A percentile compares a stretch with the other conserved stretches of the same genome.
phyloP scores from a whole-genome alignment of 2,888 invertebrate species.

The Zygothrica quintamaculata region DNA sequence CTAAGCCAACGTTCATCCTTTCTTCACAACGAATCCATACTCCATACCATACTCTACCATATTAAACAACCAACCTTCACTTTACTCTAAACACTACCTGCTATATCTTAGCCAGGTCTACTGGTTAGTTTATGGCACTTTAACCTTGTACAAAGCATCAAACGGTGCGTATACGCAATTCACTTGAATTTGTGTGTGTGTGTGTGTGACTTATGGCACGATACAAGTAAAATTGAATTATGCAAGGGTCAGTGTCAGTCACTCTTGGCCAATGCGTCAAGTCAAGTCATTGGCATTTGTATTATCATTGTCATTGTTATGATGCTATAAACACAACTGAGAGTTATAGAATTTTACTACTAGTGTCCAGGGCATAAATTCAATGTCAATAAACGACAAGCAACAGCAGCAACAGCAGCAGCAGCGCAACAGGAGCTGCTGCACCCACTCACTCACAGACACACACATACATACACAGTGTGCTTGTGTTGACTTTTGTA shows the following conservation, averaged over 20 bases:
- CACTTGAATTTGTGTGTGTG: conserved; percentile 38
- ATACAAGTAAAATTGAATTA: conserved; percentile 59
- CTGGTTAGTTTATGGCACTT: conserved; percentile 29
- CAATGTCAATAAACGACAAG: conserved; percentile 69
- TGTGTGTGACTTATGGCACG: conserved; percentile 22
- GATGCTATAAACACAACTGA: conserved; percentile 51
- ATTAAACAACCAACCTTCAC: background rate
- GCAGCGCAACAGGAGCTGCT: background rate
- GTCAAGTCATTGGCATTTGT: conserved; percentile 30
- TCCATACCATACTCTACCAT: background rate
- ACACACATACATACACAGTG: conserved; percentile 1
- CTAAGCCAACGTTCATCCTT: conserved; percentile 25
- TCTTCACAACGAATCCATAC: too few relatives aligned
- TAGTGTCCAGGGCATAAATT: conserved; percentile 49
- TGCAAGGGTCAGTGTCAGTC: conserved; percentile 37
- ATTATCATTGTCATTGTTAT: conserved; percentile 64
- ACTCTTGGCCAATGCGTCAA: conserved; percentile 27
- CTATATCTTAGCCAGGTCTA: background rate
- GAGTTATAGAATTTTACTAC: conserved; percentile 37
- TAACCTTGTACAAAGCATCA: conserved; percentile 34
- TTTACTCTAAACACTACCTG: background rate
- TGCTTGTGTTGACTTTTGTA: conserved; percentile 61
- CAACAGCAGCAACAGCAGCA: conserved; percentile 11
- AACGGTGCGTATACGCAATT: conserved; percentile 66
- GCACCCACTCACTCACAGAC: conserved; percentile 17